Evolutionary conservation across 2,888 invertebrate species (phyloP).

Genomic region (Xestia xanthographa): DNA sequence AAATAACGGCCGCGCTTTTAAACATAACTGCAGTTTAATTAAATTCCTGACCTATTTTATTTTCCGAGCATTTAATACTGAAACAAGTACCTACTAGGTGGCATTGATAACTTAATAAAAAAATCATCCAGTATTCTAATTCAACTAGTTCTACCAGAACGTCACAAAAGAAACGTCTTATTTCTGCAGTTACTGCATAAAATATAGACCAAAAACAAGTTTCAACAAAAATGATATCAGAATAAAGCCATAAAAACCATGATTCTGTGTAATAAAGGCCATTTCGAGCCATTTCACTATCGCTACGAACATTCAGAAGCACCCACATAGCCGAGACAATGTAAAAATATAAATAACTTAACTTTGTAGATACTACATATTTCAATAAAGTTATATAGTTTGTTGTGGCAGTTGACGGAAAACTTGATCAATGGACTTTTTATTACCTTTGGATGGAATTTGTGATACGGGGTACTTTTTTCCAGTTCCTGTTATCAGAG

Average conservation of each 20-base stretch:
- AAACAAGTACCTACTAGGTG: slow-evolving; percentile 9
- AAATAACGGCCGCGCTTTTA: slow-evolving; percentile 2
- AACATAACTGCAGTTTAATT: slow-evolving; percentile 20
- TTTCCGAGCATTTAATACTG: neutral
- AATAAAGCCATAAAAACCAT: slow-evolving; percentile 62
- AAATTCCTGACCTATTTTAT: slow-evolving; percentile 18
- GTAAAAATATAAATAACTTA: slow-evolving; percentile 50
- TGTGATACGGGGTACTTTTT: neutral
- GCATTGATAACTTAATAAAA: neutral
- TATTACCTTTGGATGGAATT: too few relatives aligned
- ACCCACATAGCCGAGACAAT: slow-evolving; percentile 47
- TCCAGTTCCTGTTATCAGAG: neutral
- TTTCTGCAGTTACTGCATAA: slow-evolving; percentile 29
- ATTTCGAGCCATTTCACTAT: slow-evolving; percentile 47
- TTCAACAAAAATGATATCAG: slow-evolving; percentile 45
- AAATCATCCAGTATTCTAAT: slow-evolving; percentile 26
- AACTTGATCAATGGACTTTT: slow-evolving; percentile 57
- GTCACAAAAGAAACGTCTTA: slow-evolving; percentile 11
- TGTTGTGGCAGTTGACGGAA: slow-evolving; percentile 36
- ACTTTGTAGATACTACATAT: slow-evolving; percentile 42
- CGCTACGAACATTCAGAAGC: slow-evolving; percentile 46
- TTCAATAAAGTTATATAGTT: slow-evolving; percentile 50
- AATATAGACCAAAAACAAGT: slow-evolving; percentile 43
- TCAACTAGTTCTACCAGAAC: slow-evolving; percentile 6
- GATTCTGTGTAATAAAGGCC: slow-evolving; percentile 58